Conservation (phyloP, 2,797 vertebrate genomes). For the Lepilemur ruficaudatus region DNA sequence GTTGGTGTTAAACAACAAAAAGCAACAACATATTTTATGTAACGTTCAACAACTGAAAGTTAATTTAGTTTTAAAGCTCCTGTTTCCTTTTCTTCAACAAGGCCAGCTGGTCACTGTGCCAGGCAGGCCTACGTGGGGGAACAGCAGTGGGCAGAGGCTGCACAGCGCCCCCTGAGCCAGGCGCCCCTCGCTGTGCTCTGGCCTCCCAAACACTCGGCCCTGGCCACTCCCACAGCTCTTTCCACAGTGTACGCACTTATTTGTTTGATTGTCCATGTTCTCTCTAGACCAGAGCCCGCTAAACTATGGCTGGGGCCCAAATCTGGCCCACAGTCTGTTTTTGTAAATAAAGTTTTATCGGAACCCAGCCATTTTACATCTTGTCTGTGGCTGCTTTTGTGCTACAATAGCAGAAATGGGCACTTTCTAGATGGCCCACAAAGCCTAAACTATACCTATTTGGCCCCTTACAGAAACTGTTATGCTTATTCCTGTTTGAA, state of each 20-base stretch:
- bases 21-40: not conserved
- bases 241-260: no score
- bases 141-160: no score
- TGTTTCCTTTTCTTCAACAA: not conserved
- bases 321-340: not conserved
- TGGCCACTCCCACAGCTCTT: fast-evolving
- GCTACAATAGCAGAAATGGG: not conserved
- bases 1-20: not conserved
- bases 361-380: not conserved
- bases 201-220: fast-evolving
- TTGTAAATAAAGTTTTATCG: not conserved
- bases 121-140: not conserved
- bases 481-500: not conserved
- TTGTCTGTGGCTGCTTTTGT: not conserved
- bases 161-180: fast-evolving
- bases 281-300: not conserved
- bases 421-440: no score
- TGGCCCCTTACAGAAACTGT: no score
- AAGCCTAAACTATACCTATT: not conserved
- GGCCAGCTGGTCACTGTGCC: not conserved
- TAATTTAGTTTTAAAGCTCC: not conserved
- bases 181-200: fast-evolving
- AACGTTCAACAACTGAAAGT: not conserved
- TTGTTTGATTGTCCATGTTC: not conserved
- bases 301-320: not conserved